Evolutionary conservation across 2,888 invertebrate genomes (phyloP).

Genomic region (Sclerodermus sp.): DNA sequence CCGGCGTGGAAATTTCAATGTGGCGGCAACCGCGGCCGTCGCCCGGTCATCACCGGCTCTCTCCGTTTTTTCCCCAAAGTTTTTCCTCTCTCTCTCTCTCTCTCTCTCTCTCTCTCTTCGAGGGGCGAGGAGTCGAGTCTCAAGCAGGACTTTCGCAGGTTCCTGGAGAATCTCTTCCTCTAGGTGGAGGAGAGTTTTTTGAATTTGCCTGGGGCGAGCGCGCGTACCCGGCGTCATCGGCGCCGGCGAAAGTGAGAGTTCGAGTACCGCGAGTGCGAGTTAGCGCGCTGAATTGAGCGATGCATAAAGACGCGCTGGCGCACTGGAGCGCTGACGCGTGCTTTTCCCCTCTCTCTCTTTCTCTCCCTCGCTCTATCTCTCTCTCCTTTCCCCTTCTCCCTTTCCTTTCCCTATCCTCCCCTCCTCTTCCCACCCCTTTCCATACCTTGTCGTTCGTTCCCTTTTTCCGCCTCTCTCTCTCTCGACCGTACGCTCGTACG

Average conservation of each 20-base stretch:
- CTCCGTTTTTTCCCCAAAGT: slow-evolving; percentile 4
- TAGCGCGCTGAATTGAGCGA: slow-evolving; percentile 37
- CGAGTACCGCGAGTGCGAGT: slow-evolving; percentile 7
- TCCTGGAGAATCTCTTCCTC: no score
- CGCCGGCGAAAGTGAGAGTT: slow-evolving; percentile 56
- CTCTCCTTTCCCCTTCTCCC: slow-evolving; percentile 10
- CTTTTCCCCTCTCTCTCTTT: slow-evolving; percentile 4
- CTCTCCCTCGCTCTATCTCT: slow-evolving; percentile 10
- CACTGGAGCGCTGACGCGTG: no score
- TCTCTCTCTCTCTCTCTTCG: not conserved
- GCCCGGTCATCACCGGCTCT: no score
- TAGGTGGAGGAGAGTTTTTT: no score
- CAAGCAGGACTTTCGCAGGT: no score
- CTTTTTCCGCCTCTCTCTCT: slow-evolving; percentile 17
- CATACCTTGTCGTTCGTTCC: no score
- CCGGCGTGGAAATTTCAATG: no score
- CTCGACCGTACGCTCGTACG: slow-evolving; percentile 8
- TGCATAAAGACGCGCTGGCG: slow-evolving; percentile 37
- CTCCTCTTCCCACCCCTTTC: slow-evolving; percentile 7
- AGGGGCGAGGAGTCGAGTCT: not conserved
- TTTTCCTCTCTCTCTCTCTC: no score
- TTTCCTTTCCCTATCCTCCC: not conserved
- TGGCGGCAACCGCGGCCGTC: no score
- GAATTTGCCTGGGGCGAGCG: no score
- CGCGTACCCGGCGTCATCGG: slow-evolving; percentile 44